Conservation (phyloP, 2,797 vertebrate genomes). For the Callimico goeldii region DNA sequence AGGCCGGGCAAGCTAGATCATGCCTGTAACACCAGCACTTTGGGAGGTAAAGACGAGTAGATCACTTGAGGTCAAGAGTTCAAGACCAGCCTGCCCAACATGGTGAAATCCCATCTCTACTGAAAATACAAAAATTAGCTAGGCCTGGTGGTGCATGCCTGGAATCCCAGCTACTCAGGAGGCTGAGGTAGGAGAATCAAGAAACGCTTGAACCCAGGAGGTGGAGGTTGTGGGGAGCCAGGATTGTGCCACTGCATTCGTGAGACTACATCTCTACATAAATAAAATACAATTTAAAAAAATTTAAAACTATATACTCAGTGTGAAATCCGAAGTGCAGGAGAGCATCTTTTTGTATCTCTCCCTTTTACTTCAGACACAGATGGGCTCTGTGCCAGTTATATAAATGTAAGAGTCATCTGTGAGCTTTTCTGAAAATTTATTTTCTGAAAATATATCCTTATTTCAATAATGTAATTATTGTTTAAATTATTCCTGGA, state of each 20-base stretch:
- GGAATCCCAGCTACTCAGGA: too few species aligned
- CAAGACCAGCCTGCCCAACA: neutral
- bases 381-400: neutral
- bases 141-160: too few species aligned
- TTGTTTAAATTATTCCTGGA: neutral
- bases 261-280: too few species aligned
- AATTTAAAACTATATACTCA: neutral
- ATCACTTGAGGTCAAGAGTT: neutral
- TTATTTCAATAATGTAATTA: neutral
- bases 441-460: neutral
- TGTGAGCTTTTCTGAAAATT: neutral
- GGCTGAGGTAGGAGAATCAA: too few species aligned
- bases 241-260: too few species aligned
- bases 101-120: neutral
- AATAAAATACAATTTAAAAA: too few species aligned
- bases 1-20: neutral
- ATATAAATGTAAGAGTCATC: neutral
- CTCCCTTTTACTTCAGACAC: neutral
- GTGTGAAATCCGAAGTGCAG: neutral
- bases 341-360: too few species aligned
- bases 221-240: too few species aligned
- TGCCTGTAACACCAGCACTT: neutral
- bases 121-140: neutral
- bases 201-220: too few species aligned
- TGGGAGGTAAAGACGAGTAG: neutral